Percentiles rank a stretch among this genome's conserved stretches.
Evolutionary conservation across 2,888 invertebrate genomes (phyloP).

Genomic region (Uloborus plumipes): DNA sequence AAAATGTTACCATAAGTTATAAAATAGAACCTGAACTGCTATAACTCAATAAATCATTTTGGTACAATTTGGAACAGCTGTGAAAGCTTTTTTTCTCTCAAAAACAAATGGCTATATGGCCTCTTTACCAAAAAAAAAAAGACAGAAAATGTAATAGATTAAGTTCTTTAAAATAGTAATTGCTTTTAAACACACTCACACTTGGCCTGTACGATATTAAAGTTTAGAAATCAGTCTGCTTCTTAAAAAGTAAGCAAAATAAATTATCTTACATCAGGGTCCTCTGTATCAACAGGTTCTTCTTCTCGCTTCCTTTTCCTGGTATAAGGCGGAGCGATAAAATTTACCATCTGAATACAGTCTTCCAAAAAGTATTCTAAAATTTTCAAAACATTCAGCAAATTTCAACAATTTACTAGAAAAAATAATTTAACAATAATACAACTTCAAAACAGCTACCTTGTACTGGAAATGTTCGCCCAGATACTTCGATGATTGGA

Average conservation of each 20-base stretch:
- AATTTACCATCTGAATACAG: constrained; percentile 87
- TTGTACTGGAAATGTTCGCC: constrained; percentile 87
- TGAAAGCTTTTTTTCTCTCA: no score
- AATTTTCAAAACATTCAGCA: background rate
- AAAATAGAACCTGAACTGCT: no score
- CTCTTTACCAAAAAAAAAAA: no score
- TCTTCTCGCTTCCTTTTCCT: constrained; percentile 74
- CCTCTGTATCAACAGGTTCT: constrained; percentile 55
- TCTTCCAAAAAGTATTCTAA: constrained; percentile 93
- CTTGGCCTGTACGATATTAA: no score
- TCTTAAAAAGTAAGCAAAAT: background rate
- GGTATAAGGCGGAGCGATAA: constrained; percentile 82
- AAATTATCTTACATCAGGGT: constrained; percentile 50
- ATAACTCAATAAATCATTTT: no score
- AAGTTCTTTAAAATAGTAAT: no score
- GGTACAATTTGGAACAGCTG: no score
- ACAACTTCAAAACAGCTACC: constrained; percentile 68
- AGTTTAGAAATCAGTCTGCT: no score
- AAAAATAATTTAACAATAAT: background rate
- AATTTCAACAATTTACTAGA: background rate
- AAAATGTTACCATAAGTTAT: no score
- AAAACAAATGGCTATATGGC: no score
- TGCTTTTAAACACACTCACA: no score
- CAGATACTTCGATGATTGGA: constrained; percentile 91
- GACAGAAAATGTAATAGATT: no score